Base-by-base conservation (phyloP, 2,888 invertebrate species). In the Spicauda simplicius region DNA sequence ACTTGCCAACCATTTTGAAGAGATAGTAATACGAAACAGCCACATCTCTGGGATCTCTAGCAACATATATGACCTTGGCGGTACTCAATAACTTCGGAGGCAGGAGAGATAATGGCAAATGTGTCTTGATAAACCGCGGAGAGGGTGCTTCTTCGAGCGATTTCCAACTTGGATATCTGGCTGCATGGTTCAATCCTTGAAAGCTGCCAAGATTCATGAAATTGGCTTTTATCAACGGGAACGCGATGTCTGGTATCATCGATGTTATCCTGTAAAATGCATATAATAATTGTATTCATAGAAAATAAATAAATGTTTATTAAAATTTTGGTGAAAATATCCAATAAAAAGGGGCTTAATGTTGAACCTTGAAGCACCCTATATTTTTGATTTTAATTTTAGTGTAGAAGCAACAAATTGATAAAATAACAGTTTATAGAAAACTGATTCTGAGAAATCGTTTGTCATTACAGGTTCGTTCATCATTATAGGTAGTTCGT, bases 21-120 rank as follows among this genome's bases (percentile, higher is more conserved):
- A 96, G 94, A 78, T 96, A 95, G 78, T 94, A 97, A 76, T 95
- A 96, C 0, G 97, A 97, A 0, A 96, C 94, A 2, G 94, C 94
- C 0, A 95, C 95, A 78, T 97, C 97, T 74, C 96, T 95, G 0
- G 96, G 95, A 79, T 97, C 96, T 74, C 97, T 93, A 0, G 95
- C 94, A 0, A 96, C 95, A 77, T 96, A 96, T 18, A 97, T 91
- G 4, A 97, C 91, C 74, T 88, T 91, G 0, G 95, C 95, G 87
- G 83, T 86, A 73, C 85, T 83, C 12, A 90, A 72, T 7, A 93
- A 64, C 72, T 84, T 84, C 0, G 91, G 90, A 0, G 96, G 96
- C n/a, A 96, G 80, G 20, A 95, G 80, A 0, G 94, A 88, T 62
- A 94, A 89, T 0, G 96, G 95, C 50, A 96, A 83, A 77, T 96